A percentile compares a stretch with the other conserved stretches of the same genome.
Conservation (phyloP, 2,113 vertebrate species). For the Okapia johnstoni region DNA sequence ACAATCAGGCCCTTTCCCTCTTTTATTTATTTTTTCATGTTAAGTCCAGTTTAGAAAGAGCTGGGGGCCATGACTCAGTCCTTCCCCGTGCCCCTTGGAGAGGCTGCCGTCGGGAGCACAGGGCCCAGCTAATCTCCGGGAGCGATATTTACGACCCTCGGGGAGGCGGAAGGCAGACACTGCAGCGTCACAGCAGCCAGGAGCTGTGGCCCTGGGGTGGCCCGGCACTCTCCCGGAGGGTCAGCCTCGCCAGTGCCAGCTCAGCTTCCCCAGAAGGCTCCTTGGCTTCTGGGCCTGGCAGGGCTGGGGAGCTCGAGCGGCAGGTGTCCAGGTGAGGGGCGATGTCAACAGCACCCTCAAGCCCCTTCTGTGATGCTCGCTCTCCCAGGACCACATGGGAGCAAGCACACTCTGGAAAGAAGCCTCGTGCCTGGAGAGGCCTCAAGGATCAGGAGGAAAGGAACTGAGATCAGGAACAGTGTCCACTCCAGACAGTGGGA, state of each 20-base stretch:
- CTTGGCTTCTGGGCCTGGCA: background rate
- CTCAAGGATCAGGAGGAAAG: background rate
- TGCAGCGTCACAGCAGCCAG: background rate
- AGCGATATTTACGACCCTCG: background rate
- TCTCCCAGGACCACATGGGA: background rate
- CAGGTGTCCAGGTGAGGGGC: fast-evolving
- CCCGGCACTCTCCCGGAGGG: fast-evolving
- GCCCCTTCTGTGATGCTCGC: background rate
- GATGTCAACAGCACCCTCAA: background rate
- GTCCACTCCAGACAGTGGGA: fast-evolving
- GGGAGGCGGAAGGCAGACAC: background rate
- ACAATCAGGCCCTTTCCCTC: slow-evolving; percentile 43
- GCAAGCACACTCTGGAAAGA: background rate
- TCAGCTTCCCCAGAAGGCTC: background rate
- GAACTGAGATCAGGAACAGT: background rate
- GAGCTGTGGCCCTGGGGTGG: background rate
- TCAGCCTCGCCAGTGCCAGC: background rate
- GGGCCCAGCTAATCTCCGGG: background rate
- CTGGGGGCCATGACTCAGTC: background rate
- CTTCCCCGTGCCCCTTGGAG: background rate
- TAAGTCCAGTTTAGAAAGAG: slow-evolving; percentile 39
- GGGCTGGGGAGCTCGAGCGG: background rate
- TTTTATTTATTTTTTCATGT: slow-evolving; percentile 46
- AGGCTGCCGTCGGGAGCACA: fast-evolving
- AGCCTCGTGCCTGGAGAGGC: background rate